Evolutionary conservation across 2,888 invertebrate species (phyloP), one percentile per base, ranked within the genome.

Genomic region (Acleris cristana): DNA sequence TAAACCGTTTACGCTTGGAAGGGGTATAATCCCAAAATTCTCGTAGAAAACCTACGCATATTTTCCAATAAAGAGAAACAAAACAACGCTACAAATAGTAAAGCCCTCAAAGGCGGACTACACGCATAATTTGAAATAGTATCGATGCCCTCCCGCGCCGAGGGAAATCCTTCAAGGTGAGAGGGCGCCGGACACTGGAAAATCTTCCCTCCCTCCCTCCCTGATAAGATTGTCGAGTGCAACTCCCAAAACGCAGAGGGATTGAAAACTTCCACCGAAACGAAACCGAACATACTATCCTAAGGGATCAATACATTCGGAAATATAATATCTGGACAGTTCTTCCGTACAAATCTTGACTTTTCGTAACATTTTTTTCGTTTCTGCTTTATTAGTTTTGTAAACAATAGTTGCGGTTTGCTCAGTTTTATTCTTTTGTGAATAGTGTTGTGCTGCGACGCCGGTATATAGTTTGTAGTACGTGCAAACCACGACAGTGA

Each of bases 221-320:
- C 83, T 89, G 92, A 92, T 92, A 91, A 92, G 90, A 92, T 92
- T 92, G 92, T 92, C 91, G 90, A 90, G 87, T 90, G 89, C 90
- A 90, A 90, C 88, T 91, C 92, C 91, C 92, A 83, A 81, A 89
- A 89, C 90, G 85, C 91, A 85, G 85, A 91, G 91, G 92, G 91
- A 90, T 91, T 90, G 89, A 88, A 91, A 92, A 92, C 84, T 91
- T 92, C 83, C 77, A 84, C 86, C 83, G 89, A 88, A 90, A 88
- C 87, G 89, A 88, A 90, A 89, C 89, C 86, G 88, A 87, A 88
- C 90, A 87, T 81, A 81, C 73, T 75, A 85, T 90, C 92, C 90
- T 87, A 40, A 60, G 90, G 90, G 92, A 91, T 90, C 90, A 90
- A 92, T 92, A 90, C 85, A 84, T 90, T 88, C 79, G 79, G 82